Percentiles rank a stretch among this genome's conserved stretches.
Conservation (phyloP, 2,888 invertebrate genomes). For the Spilosoma lubricipeda region DNA sequence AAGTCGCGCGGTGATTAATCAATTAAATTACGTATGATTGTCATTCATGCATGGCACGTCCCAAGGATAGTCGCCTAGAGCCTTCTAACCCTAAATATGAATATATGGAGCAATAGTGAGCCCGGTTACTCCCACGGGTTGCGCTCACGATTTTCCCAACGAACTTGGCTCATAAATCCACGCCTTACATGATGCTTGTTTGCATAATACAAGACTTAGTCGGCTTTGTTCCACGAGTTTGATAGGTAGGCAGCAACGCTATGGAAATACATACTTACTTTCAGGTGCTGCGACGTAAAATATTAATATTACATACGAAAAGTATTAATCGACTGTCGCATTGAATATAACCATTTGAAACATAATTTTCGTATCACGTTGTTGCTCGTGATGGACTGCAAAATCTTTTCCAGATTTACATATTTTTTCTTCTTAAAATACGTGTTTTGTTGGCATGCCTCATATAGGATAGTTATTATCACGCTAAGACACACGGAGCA, state of each 20-base stretch:
- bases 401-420: too few relatives aligned
- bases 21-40: constrained; percentile 60
- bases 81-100: constrained; percentile 76
- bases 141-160: constrained; percentile 75
- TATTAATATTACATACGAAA: constrained; percentile 24
- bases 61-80: constrained; percentile 46
- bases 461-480: too few relatives aligned
- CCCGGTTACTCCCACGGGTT: constrained; percentile 68
- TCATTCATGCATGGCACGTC: constrained; percentile 57
- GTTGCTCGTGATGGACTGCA: too few relatives aligned
- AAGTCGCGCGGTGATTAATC: constrained; percentile 45
- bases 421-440: too few relatives aligned
- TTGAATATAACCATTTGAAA: too few relatives aligned
- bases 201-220: constrained; percentile 85
- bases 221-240: constrained; percentile 80
- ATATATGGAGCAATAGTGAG: constrained; percentile 78
- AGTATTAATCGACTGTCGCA: constrained; percentile 13
- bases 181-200: constrained; percentile 85
- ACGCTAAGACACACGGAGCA: too few relatives aligned
- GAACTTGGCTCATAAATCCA: constrained; percentile 85
- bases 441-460: too few relatives aligned
- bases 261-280: constrained; percentile 54
- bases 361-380: too few relatives aligned
- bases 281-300: constrained; percentile 37
- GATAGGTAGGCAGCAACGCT: constrained; percentile 71